These are phyloP conservation scores for Suricata suricatta DNA, from an alignment of 2,113 vertebrate genomes.

Conservation along the genomic window DNA sequence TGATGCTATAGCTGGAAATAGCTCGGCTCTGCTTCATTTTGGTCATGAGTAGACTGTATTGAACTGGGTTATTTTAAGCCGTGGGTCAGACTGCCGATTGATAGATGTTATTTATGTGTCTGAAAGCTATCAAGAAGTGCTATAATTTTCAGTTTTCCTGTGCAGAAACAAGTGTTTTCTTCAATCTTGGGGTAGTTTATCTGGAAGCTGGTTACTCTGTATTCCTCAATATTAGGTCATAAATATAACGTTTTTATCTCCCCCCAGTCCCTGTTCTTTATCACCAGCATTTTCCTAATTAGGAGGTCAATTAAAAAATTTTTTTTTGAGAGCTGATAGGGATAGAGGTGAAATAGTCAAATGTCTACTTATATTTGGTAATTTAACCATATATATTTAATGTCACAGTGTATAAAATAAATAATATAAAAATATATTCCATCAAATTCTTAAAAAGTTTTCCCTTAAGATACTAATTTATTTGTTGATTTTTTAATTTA, in stretches of 20 bases:
- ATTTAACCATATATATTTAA: not conserved
- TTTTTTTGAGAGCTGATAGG: not conserved
- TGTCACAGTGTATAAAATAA: not conserved
- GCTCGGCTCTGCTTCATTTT: slow-evolving; percentile 17
- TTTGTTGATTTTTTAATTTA: not conserved
- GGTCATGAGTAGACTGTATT: not conserved
- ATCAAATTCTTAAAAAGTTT: not conserved
- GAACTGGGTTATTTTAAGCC: slow-evolving; percentile 39
- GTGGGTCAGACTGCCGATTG: not conserved
- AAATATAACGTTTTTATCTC: not conserved
- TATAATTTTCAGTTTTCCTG: not conserved
- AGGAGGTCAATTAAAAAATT: not conserved
- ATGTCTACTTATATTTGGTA: not conserved
- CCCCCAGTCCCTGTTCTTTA: not conserved
- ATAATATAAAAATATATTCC: not conserved
- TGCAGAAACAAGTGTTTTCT: not conserved
- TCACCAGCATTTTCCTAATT: not conserved
- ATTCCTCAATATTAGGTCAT: not conserved
- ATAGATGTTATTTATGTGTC: slow-evolving; percentile 34
- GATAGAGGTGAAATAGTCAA: not conserved
- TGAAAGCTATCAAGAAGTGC: not conserved
- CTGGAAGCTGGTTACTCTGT: not conserved
- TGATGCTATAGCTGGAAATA: not conserved
- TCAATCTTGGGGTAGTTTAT: not conserved
- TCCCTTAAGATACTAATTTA: not conserved